Evolutionary conservation across 2,888 invertebrate genomes (phyloP).

Genomic region (Eupelmus urozonus): DNA sequence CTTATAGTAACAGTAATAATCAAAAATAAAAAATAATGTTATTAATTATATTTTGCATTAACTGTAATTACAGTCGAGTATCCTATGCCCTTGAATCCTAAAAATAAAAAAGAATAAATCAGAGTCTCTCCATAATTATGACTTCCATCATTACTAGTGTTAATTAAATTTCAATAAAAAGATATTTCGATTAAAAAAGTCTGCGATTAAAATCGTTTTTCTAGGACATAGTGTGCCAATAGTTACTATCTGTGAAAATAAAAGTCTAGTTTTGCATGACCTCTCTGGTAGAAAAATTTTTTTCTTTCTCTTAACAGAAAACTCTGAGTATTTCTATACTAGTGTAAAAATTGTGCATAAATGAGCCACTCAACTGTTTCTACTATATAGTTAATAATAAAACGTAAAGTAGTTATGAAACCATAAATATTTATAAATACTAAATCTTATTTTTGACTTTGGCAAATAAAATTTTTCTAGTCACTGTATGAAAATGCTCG

Average conservation of each 20-base stretch:
- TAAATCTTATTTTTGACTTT: slow-evolving; percentile 45
- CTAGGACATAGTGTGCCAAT: slow-evolving; percentile 56
- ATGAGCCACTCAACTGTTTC: slow-evolving; percentile 43
- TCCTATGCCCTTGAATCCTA: slow-evolving; percentile 12
- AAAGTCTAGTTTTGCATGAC: slow-evolving; percentile 48
- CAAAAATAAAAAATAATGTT: neutral
- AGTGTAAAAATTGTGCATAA: neutral
- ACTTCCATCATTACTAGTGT: slow-evolving; percentile 31
- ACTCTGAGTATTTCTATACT: slow-evolving; percentile 6
- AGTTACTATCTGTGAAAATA: slow-evolving; percentile 38
- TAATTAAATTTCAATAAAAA: slow-evolving; percentile 4
- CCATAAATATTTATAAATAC: slow-evolving; percentile 52
- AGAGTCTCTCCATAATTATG: slow-evolving; percentile 31
- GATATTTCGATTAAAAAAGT: neutral
- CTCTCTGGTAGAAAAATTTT: slow-evolving; percentile 29
- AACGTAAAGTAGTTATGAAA: slow-evolving; percentile 42
- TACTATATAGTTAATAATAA: slow-evolving; percentile 18
- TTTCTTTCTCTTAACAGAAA: neutral
- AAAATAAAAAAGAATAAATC: slow-evolving; percentile 3
- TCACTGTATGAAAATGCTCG: slow-evolving; percentile 18
- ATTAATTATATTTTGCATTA: neutral
- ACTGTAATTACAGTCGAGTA: slow-evolving; percentile 22
- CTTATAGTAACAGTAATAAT: neutral
- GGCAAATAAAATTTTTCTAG: slow-evolving; percentile 39
- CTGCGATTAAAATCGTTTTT: slow-evolving; percentile 26